Evolutionary conservation across 2,113 vertebrate species (phyloP).

Genomic region (Antigone vipio): DNA sequence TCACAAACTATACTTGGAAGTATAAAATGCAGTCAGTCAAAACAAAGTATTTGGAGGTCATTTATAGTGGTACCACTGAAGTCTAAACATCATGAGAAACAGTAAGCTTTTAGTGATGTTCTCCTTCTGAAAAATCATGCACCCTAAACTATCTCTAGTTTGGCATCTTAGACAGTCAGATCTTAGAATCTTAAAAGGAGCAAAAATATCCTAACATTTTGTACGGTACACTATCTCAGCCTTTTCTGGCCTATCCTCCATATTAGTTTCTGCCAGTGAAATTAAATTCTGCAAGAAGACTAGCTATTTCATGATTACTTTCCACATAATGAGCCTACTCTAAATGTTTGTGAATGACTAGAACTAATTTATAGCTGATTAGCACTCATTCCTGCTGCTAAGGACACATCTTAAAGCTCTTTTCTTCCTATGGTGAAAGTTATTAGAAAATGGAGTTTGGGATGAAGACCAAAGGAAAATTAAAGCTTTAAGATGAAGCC

Average conservation of each 20-base stretch:
- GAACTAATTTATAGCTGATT: constrained; percentile 33
- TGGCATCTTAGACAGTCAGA: background rate
- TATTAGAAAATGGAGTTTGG: constrained; percentile 41
- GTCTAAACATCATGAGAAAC: background rate
- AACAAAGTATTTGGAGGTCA: background rate
- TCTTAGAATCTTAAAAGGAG: background rate
- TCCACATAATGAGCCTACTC: background rate
- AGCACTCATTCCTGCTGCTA: background rate
- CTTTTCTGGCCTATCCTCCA: background rate
- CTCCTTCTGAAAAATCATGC: background rate
- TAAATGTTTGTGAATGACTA: constrained; percentile 13
- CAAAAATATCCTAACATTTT: background rate
- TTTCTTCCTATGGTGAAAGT: constrained; percentile 16
- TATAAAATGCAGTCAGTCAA: background rate
- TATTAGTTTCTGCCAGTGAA: background rate
- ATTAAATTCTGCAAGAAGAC: background rate
- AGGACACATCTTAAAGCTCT: background rate
- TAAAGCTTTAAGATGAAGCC: constrained; percentile 21
- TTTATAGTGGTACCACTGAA: background rate
- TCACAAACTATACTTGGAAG: background rate
- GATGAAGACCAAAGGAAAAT: constrained; percentile 28
- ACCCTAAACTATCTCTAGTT: background rate
- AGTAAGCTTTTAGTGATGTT: background rate
- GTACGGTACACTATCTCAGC: background rate
- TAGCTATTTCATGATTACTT: constrained; percentile 7